Conservation (phyloP, 2,888 invertebrate species). For the Geotrupes spiniger region DNA sequence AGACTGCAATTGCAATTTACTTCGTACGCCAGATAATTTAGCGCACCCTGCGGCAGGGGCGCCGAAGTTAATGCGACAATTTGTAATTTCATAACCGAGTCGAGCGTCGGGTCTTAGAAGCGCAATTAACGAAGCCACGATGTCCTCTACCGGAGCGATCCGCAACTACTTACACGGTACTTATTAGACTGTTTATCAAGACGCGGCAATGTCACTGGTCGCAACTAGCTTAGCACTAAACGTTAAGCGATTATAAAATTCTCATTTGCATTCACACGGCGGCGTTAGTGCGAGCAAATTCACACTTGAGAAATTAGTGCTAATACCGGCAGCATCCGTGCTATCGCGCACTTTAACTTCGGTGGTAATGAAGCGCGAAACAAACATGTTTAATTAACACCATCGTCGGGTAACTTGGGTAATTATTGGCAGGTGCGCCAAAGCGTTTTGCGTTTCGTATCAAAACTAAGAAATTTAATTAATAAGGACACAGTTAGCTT, state of each 20-base stretch:
- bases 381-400: no score
- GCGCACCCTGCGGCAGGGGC: no score
- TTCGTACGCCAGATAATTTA: no score
- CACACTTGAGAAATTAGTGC: conserved; percentile 3
- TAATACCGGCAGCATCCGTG: no score
- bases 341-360: no score
- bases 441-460: no score
- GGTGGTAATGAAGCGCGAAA: no score
- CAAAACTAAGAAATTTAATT: no score
- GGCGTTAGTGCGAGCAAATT: neutral
- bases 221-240: conserved; percentile 7
- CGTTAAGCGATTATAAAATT: conserved; percentile 15
- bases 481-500: no score
- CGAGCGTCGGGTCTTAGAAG: conserved; percentile 27
- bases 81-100: conserved; percentile 31
- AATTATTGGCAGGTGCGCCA: no score
- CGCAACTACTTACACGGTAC: conserved; percentile 24
- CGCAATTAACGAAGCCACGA: conserved; percentile 23
- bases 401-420: no score
- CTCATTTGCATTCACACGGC: conserved; percentile 1
- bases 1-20: no score
- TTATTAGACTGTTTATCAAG: conserved; percentile 20
- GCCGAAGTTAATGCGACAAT: conserved; percentile 28
- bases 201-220: conserved; percentile 6
- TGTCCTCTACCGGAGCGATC: conserved; percentile 18